Percentiles rank a stretch among this genome's conserved stretches.
Evolutionary conservation across 1,140 invertebrate species (phyloP).

Genomic region (Heliconius eleuchia): DNA sequence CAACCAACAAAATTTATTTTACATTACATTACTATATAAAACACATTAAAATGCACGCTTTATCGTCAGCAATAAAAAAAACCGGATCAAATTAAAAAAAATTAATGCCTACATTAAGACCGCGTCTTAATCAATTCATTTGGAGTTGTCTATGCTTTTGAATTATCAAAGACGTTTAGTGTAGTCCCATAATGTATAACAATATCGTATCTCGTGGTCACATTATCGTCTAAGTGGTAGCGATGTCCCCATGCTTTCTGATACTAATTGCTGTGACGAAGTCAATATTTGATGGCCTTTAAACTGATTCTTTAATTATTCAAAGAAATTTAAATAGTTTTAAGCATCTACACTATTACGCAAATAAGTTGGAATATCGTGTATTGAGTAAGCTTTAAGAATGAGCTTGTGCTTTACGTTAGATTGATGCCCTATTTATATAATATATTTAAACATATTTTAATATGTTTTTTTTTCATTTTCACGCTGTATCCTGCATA

Average conservation of each 20-base stretch:
- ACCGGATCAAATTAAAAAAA: background rate
- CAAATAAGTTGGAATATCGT: background rate
- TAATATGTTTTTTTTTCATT: no score
- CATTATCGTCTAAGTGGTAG: slow-evolving; percentile 20
- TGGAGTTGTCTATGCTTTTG: background rate
- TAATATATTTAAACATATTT: no score
- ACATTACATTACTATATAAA: background rate
- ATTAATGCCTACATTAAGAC: background rate
- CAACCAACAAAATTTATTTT: no score
- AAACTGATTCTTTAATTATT: slow-evolving; percentile 18
- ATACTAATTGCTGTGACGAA: slow-evolving; percentile 18
- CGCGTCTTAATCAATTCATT: background rate
- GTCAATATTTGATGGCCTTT: slow-evolving; percentile 7
- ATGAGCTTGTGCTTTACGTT: no score
- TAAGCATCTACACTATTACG: background rate
- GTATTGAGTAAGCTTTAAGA: background rate
- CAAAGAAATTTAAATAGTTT: slow-evolving; percentile 9
- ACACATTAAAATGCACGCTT: background rate
- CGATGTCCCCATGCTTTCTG: slow-evolving; percentile 8
- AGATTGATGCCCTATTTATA: no score
- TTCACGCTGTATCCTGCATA: no score
- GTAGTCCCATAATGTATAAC: background rate
- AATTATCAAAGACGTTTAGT: background rate
- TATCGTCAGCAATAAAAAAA: slow-evolving; percentile 11
- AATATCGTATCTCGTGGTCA: background rate